phyloP scores from a whole-genome alignment of 2,888 invertebrate species.

The Malthinus flaveolus region DNA sequence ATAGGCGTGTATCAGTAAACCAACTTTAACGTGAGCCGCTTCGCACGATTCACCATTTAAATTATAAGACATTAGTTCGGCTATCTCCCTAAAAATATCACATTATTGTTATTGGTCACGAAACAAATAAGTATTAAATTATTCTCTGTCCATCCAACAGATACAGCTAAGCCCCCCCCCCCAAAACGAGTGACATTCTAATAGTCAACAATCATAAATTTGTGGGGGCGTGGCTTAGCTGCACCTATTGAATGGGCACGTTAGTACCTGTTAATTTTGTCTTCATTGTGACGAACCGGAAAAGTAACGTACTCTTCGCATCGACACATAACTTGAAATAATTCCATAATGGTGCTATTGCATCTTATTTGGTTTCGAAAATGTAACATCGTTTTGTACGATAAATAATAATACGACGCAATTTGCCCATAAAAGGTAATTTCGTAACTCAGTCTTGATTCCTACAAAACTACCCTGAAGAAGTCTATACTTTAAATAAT shows the following conservation, averaged over 20 bases:
- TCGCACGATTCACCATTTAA: slow-evolving; percentile 74
- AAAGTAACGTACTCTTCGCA: slow-evolving; percentile 89
- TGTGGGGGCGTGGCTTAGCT: too few relatives aligned
- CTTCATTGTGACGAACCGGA: slow-evolving; percentile 98
- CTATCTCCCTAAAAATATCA: slow-evolving; percentile 69
- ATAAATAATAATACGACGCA: slow-evolving; percentile 95
- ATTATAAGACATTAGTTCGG: slow-evolving; percentile 74
- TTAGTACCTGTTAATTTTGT: slow-evolving; percentile 80
- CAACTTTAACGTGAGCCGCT: slow-evolving; percentile 93
- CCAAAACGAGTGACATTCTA: too few relatives aligned
- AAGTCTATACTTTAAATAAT: background rate
- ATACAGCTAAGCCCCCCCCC: too few relatives aligned
- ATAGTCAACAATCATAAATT: too few relatives aligned
- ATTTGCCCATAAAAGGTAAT: slow-evolving; percentile 88
- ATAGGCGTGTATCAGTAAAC: slow-evolving; percentile 92
- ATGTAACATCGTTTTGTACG: slow-evolving; percentile 86
- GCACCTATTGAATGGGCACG: too few relatives aligned
- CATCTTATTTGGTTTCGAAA: slow-evolving; percentile 72
- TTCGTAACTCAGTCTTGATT: slow-evolving; percentile 58
- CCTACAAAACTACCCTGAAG: slow-evolving; percentile 55
- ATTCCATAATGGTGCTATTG: slow-evolving; percentile 68
- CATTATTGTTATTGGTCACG: background rate
- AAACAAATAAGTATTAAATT: background rate
- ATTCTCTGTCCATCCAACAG: too few relatives aligned
- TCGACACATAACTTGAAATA: slow-evolving; percentile 79